Percentiles rank a stretch among this genome's conserved stretches.
phyloP scores from a whole-genome alignment of 2,888 invertebrate genomes.

The Acanthosepion pharaonis region DNA sequence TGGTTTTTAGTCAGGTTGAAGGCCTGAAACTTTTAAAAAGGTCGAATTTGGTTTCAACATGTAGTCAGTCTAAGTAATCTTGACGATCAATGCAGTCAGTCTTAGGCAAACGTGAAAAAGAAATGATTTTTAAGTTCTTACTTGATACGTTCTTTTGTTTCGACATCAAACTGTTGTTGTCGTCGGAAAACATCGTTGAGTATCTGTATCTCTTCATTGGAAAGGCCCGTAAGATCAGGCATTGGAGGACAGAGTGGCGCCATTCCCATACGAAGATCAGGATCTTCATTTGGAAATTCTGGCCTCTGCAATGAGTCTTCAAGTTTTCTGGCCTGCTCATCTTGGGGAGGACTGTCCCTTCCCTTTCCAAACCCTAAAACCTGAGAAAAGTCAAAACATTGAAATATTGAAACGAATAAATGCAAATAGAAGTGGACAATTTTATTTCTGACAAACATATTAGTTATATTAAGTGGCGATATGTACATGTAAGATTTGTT shows the following conservation, averaged over 20 bases:
- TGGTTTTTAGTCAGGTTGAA: too few relatives aligned
- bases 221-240: constrained; percentile 68
- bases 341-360: constrained; percentile 11
- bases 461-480: too few relatives aligned
- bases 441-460: too few relatives aligned
- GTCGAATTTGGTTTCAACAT: too few relatives aligned
- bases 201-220: constrained; percentile 65
- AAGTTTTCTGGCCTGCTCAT: background rate
- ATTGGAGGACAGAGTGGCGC: constrained; percentile 61
- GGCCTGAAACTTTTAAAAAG: too few relatives aligned
- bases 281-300: background rate
- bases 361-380: constrained; percentile 35
- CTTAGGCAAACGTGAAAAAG: background rate
- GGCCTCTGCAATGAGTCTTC: background rate
- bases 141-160: constrained; percentile 56
- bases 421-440: background rate
- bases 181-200: constrained; percentile 67
- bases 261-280: background rate
- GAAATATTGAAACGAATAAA: background rate
- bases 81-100: background rate
- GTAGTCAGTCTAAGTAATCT: background rate
- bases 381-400: background rate
- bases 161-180: constrained; percentile 62
- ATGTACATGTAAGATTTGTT: too few relatives aligned
- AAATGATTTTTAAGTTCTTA: constrained; percentile 45